Evolutionary conservation across 2,888 invertebrate species (phyloP).

Genomic region (Marronus borbonicus): DNA sequence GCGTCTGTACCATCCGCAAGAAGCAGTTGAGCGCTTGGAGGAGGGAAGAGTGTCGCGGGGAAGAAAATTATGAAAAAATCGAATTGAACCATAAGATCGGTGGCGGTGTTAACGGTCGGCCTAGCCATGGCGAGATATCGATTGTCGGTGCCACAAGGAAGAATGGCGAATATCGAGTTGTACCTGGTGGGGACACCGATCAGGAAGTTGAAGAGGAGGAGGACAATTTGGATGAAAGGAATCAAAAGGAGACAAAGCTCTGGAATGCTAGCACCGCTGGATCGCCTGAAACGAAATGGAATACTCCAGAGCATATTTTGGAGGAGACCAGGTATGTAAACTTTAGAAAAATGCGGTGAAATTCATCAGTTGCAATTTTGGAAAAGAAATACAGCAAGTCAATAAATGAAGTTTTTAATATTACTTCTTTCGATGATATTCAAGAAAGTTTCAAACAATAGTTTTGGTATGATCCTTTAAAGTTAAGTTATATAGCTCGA

Average conservation of each 20-base stretch:
- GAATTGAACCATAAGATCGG: slow-evolving; percentile 76
- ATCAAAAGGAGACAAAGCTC: slow-evolving; percentile 68
- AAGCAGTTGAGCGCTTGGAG: slow-evolving; percentile 75
- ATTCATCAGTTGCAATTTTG: too few relatives aligned
- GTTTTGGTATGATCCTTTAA: too few relatives aligned
- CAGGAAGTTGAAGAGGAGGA: slow-evolving; percentile 78
- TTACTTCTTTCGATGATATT: too few relatives aligned
- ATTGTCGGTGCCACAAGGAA: slow-evolving; percentile 70
- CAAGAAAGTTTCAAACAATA: too few relatives aligned
- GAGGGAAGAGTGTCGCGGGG: slow-evolving; percentile 68
- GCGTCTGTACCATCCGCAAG: slow-evolving; percentile 76
- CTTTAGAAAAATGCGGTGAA: too few relatives aligned
- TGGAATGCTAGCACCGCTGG: slow-evolving; percentile 53
- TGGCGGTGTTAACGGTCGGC: slow-evolving; percentile 59
- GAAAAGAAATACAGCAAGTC: too few relatives aligned
- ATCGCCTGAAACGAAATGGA: slow-evolving; percentile 59
- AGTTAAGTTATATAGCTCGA: too few relatives aligned
- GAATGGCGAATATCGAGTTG: slow-evolving; percentile 82
- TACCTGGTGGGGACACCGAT: slow-evolving; percentile 75
- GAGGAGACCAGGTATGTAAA: slow-evolving; percentile 30
- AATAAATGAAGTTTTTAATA: too few relatives aligned
- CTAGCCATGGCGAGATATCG: slow-evolving; percentile 55
- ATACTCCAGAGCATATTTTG: slow-evolving; percentile 61
- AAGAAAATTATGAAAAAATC: slow-evolving; percentile 85
- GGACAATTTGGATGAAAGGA: slow-evolving; percentile 67